Conservation (phyloP, 2,113 vertebrate genomes). For the Chitala chitala region DNA sequence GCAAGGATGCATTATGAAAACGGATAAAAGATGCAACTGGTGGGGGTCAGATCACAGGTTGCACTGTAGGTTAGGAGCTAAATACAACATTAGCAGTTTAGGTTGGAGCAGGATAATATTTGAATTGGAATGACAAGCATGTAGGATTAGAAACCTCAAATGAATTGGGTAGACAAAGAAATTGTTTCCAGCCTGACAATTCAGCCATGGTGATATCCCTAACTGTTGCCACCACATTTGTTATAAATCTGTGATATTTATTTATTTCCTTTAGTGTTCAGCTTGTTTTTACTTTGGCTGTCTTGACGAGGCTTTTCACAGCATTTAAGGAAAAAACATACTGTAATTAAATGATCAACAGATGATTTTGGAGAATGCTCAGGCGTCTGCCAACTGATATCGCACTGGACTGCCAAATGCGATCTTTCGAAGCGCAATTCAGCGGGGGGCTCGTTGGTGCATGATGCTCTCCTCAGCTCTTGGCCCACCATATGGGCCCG, state of each 20-base stretch:
- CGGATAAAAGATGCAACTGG: too few relatives aligned
- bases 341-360: slow-evolving; percentile 55
- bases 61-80: too few relatives aligned
- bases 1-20: too few relatives aligned
- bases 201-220: not conserved
- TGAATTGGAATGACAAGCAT: not conserved
- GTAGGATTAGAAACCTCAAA: not conserved
- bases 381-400: slow-evolving; percentile 43
- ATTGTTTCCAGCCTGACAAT: not conserved
- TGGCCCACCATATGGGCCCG: slow-evolving; percentile 29
- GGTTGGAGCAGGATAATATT: not conserved
- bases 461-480: slow-evolving; percentile 27
- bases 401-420: slow-evolving; percentile 40
- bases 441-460: slow-evolving; percentile 30
- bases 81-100: not conserved
- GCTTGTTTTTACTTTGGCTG: slow-evolving; percentile 4
- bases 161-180: not conserved
- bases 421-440: slow-evolving; percentile 43
- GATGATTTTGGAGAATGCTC: slow-evolving; percentile 45
- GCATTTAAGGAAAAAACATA: slow-evolving; percentile 37
- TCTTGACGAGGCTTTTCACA: slow-evolving; percentile 4
- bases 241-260: not conserved
- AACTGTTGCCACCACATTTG: not conserved
- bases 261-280: not conserved
- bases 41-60: too few relatives aligned